These are phyloP conservation scores for Gephyroberyx darwinii DNA, from an alignment of 2,797 vertebrate genomes.

Conservation along the genomic window DNA sequence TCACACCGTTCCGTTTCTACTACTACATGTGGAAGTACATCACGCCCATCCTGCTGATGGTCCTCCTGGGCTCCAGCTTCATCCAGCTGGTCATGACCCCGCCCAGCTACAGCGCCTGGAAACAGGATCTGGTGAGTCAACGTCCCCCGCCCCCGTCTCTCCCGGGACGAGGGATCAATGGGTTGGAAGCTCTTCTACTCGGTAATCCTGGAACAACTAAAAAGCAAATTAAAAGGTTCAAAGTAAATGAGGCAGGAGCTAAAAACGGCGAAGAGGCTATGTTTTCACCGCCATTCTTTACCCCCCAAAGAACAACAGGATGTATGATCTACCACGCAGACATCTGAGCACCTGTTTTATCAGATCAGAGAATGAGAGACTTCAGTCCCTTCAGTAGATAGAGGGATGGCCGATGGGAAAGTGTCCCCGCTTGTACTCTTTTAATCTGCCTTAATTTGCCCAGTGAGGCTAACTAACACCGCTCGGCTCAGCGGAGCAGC, in stretches of 20 bases:
- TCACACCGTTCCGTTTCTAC: slow-evolving; percentile 91
- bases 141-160: neutral
- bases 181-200: slow-evolving; percentile 24
- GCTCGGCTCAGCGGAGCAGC: neutral
- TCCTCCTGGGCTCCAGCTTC: slow-evolving; percentile 87
- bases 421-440: neutral
- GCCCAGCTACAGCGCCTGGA: slow-evolving; percentile 95
- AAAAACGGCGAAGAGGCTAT: neutral
- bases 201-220: slow-evolving; percentile 39
- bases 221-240: slow-evolving; percentile 53
- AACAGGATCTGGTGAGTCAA: slow-evolving; percentile 88
- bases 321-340: slow-evolving; percentile 24
- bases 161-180: slow-evolving; percentile 32
- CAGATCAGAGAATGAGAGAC: slow-evolving; percentile 18
- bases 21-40: slow-evolving; percentile 99
- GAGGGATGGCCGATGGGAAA: slow-evolving; percentile 15
- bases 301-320: slow-evolving; percentile 60
- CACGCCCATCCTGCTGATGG: slow-evolving; percentile 88
- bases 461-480: neutral
- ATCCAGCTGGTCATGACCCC: slow-evolving; percentile 91
- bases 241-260: slow-evolving; percentile 28
- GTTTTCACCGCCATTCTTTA: slow-evolving; percentile 34
- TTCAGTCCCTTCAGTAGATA: neutral
- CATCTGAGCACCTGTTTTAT: slow-evolving; percentile 40
- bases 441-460: neutral